Conservation (phyloP, 1,140 invertebrate species). For the Hylaeus volcanicus region DNA sequence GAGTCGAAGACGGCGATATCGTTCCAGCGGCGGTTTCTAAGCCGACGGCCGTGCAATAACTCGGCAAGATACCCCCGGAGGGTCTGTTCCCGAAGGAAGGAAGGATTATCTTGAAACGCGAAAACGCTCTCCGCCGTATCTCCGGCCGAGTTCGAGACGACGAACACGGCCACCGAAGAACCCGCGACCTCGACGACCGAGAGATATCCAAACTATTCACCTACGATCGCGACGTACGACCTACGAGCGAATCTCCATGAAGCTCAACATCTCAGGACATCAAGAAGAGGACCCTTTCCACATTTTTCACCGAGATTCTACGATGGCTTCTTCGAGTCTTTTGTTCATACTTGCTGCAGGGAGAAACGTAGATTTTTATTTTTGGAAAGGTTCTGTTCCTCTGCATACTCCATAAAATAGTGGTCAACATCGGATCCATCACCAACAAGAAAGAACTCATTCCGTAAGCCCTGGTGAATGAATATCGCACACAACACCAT, state of each 20-base stretch:
- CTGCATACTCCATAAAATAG: no score
- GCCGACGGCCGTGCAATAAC: conserved; percentile 66
- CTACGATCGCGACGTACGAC: conserved; percentile 31
- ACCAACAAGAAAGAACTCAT: no score
- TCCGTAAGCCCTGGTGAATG: no score
- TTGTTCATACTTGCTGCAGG: no score
- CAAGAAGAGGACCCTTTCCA: no score
- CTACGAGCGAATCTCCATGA: neutral
- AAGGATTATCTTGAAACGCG: conserved; percentile 77
- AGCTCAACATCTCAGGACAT: no score
- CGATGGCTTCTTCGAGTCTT: no score
- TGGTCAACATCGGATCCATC: no score
- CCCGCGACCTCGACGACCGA: conserved; percentile 17
- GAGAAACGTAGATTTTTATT: no score
- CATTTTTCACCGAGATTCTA: no score
- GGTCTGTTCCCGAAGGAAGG: conserved; percentile 51
- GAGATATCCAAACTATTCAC: conserved; percentile 54
- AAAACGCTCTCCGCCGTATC: conserved; percentile 79
- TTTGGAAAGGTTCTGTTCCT: no score
- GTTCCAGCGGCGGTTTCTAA: conserved; percentile 39
- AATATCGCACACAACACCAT: no score
- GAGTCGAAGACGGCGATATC: conserved; percentile 36
- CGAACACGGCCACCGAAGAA: conserved; percentile 36
- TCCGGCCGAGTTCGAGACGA: conserved; percentile 45
- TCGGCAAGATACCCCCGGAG: conserved; percentile 66